A percentile compares a stretch with the other conserved stretches of the same genome.
Conservation (phyloP, 2,797 vertebrate species). For the Cygnus olor region DNA sequence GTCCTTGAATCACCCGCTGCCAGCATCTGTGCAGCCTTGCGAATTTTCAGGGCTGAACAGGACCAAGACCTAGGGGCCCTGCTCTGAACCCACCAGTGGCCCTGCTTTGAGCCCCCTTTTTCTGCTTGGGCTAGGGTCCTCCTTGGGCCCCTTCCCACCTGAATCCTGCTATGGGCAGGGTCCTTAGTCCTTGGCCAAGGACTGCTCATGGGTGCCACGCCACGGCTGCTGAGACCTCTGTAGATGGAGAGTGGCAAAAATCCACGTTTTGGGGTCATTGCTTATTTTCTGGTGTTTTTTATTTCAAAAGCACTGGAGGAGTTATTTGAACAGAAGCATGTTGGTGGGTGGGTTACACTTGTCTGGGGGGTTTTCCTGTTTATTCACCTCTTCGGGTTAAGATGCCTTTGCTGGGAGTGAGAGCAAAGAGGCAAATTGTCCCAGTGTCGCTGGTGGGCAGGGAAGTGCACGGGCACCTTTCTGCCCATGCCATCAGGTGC, state of each 20-base stretch:
- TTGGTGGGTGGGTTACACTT: conserved; percentile 12
- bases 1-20: background rate
- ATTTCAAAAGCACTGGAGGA: background rate
- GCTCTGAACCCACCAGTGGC: background rate
- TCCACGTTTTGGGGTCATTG: background rate
- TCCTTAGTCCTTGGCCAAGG: background rate
- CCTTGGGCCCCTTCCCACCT: background rate
- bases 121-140: background rate
- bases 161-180: rapidly evolving
- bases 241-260: background rate
- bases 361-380: background rate
- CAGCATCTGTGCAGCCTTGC: background rate
- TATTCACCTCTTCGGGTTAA: background rate
- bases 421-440: background rate
- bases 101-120: background rate
- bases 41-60: background rate
- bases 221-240: background rate
- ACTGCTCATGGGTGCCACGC: rapidly evolving
- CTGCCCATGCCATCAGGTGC: background rate
- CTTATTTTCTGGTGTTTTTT: background rate
- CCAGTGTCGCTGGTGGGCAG: no score
- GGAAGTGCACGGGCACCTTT: background rate
- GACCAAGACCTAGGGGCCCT: background rate
- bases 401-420: background rate
- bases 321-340: background rate